Conservation (phyloP, 2,888 invertebrate species). For the Scrobipalpa costella region DNA sequence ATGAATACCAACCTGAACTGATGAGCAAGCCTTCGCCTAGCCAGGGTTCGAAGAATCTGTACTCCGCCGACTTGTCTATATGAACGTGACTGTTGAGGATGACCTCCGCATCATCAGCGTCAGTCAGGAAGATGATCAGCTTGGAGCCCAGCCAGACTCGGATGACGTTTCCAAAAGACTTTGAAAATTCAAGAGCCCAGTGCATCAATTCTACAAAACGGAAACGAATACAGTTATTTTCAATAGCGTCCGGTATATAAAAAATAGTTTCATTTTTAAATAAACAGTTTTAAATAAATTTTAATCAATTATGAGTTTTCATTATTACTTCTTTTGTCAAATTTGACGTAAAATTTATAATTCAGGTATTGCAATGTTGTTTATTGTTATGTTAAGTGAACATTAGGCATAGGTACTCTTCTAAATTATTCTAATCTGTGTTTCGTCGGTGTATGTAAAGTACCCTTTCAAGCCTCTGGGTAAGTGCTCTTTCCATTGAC, state of each 20-base stretch:
- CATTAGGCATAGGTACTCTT: no score
- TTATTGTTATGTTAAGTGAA: no score
- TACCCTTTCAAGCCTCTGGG: no score
- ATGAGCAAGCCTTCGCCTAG: constrained; percentile 89
- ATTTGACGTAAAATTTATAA: no score
- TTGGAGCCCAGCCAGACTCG: constrained; percentile 86
- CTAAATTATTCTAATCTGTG: no score
- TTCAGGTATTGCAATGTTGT: no score
- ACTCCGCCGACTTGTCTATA: constrained; percentile 87
- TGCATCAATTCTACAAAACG: constrained; percentile 78
- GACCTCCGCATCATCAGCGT: constrained; percentile 87
- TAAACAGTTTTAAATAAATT: no score
- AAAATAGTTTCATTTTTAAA: no score
- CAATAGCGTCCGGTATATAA: background rate
- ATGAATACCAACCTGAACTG: constrained; percentile 79
- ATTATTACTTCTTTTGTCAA: no score
- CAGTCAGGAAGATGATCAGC: constrained; percentile 83
- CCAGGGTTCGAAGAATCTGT: constrained; percentile 89
- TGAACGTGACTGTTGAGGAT: constrained; percentile 88
- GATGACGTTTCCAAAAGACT: constrained; percentile 77
- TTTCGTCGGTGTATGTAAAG: no score
- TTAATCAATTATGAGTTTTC: no score
- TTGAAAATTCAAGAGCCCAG: constrained; percentile 67
- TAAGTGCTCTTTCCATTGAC: no score
- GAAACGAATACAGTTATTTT: background rate